A percentile compares a stretch with the other conserved stretches of the same genome.
Evolutionary conservation across 2,888 invertebrate genomes (phyloP).

Genomic region (Xestoiulus laeticollis): DNA sequence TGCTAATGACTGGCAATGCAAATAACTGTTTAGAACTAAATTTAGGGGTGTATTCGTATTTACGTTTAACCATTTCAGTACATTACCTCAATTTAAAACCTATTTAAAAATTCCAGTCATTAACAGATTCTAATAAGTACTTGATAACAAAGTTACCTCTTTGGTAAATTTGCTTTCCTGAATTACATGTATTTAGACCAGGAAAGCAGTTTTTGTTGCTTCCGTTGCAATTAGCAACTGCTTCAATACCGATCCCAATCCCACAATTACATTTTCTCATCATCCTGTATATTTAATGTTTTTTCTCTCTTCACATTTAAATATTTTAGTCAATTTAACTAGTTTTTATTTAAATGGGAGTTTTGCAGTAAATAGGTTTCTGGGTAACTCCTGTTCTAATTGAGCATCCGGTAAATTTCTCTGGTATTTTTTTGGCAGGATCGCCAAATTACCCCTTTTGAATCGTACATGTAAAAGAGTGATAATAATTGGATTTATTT

Average conservation of each 20-base stretch:
- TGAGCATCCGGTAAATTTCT: constrained; percentile 14
- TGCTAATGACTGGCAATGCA: too few species aligned
- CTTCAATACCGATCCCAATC: background rate
- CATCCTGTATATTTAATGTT: constrained; percentile 23
- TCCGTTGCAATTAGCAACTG: too few species aligned
- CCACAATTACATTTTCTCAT: background rate
- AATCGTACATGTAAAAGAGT: background rate
- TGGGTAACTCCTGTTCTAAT: background rate
- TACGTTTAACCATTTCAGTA: too few species aligned
- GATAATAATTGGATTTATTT: constrained; percentile 6
- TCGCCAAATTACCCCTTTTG: background rate
- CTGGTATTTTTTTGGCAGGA: background rate
- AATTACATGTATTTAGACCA: too few species aligned
- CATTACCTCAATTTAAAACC: too few species aligned
- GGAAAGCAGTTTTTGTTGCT: too few species aligned
- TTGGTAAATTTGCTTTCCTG: too few species aligned
- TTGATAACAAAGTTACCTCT: too few species aligned
- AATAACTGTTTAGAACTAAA: too few species aligned
- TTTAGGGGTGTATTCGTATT: too few species aligned
- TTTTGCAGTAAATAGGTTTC: background rate
- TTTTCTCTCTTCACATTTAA: background rate
- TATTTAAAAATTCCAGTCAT: too few species aligned
- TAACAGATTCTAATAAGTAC: too few species aligned
- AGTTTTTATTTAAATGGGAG: background rate
- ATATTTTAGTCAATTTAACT: background rate